Evolutionary conservation across 2,113 vertebrate genomes (phyloP), one percentile per base, ranked within the genome.

Genomic region (Malurus alboscapulatus): DNA sequence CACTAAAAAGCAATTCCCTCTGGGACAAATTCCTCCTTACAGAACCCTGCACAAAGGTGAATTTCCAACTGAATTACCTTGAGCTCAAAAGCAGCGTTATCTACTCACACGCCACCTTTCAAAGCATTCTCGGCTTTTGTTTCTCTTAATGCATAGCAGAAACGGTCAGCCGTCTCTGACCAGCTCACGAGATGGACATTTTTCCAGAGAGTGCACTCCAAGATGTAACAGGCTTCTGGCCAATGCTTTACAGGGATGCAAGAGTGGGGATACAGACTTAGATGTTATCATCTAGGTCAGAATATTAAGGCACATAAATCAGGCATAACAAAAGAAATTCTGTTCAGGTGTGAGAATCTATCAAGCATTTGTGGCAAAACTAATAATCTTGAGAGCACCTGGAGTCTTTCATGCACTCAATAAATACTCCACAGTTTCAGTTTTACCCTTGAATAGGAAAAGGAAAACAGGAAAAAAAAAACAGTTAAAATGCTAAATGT

Each of bases 171-270:
- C 16, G 61, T 51, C 20, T 78, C 69, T 53, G 40, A 55, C 2
- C 42, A 67, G 32, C 2, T 6, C 24, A 20, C 1, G 14, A 76
- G 16, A n/a, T 4, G 8, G 27, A 74, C 47, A 18, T 44, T 81
- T 72, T 82, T 69, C 40, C 27, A 53, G 10, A 77, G 34, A 53
- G 11, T 13, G 10, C 17, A 7, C 17, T 42, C 24, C 7, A 42
- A 34, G 11, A 67, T 25, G 9, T 34, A 72, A 72, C 4, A 68
- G 27, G 26, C 55, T 71, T 77, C 69, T 81, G 58, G 27, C 21
- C 55, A 80, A 25, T 21, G 16, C 21, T 36, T 16, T 1, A 1
- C 38, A 65, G 11, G 4, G 16, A 73, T 30, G 9, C 0, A 0
- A 50, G 48, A 51, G 10, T 6, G 4, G 4, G 18, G 42, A 71